Evolutionary conservation across 2,113 vertebrate genomes (phyloP), one percentile per base, ranked within the genome.

Genomic region (Salvelinus alpinus): DNA sequence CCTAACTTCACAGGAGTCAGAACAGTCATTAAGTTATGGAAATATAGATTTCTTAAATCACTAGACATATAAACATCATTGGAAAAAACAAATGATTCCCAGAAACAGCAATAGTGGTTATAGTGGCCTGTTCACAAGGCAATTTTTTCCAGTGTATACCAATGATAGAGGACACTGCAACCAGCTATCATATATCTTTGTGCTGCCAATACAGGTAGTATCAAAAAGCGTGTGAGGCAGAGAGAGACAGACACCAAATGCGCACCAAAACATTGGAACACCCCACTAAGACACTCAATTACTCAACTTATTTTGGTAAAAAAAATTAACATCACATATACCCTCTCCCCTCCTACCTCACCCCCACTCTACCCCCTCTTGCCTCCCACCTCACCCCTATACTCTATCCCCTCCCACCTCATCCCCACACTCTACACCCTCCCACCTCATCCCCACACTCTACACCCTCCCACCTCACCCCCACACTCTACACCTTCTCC

Each of bases 91-190:
- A 62, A 78, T 25, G 11, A 83, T 78, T 57, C 74, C 74, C 62
- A 44, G 38, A 44, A 44, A 54, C 48, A 6, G 64, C 78, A 75
- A 88, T 72, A 87, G 84, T 89, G 81, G 86, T 85, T 89, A 47
- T 78, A 73, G 77, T 75, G 78, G 82, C 80, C 70, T 78, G 29
- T 59, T 60, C 20, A 78, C 59, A 85, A 88, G 80, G 86, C 81
- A 75, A 73, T 84, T 76, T 34, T 72, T 85, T 92, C 91, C 91
- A 92, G 91, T 92, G 90, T 92, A 84, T 64, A 90, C 83, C 83
- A 80, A 85, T 78, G 77, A 54, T 22, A 81, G 87, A 85, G 65
- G 73, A 59, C 76, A 81, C 57, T 2, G 79, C 38, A 44, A 44
- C 38, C 77, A 44, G 51, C 79, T 74, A 72, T 79, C 67, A 73